A percentile compares a stretch with the other conserved stretches of the same genome.
phyloP scores from a whole-genome alignment of 1,140 invertebrate species.

The Bombus fervidus region DNA sequence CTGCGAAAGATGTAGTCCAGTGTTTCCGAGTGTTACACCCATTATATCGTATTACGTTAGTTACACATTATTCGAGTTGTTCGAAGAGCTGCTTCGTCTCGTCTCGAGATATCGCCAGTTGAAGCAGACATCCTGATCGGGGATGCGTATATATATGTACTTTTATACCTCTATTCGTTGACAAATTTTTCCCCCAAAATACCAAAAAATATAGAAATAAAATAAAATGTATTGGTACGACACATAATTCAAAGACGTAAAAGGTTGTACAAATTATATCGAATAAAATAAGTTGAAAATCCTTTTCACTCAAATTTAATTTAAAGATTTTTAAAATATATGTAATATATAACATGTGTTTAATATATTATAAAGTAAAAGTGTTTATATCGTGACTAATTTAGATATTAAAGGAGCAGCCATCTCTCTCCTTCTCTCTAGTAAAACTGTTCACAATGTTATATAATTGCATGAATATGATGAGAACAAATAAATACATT shows the following conservation, averaged over 20 bases:
- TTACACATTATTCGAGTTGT: conserved; percentile 40
- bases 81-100: conserved; percentile 33
- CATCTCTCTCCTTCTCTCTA: no score
- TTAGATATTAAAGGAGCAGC: background rate
- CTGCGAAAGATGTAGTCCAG: conserved; percentile 27
- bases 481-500: background rate
- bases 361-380: background rate
- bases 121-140: no score
- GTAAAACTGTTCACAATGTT: background rate
- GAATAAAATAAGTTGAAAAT: background rate
- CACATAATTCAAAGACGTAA: no score
- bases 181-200: no score
- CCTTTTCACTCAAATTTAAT: no score
- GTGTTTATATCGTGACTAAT: background rate
- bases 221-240: background rate
- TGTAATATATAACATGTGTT: background rate
- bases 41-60: conserved; percentile 57
- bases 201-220: background rate
- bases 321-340: no score
- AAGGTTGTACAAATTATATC: no score
- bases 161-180: no score
- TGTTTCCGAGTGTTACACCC: conserved; percentile 32
- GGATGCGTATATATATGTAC: no score
- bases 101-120: background rate
- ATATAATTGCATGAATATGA: background rate